Conservation (phyloP, 1,140 invertebrate species). For the Aradophagus sp. region DNA sequence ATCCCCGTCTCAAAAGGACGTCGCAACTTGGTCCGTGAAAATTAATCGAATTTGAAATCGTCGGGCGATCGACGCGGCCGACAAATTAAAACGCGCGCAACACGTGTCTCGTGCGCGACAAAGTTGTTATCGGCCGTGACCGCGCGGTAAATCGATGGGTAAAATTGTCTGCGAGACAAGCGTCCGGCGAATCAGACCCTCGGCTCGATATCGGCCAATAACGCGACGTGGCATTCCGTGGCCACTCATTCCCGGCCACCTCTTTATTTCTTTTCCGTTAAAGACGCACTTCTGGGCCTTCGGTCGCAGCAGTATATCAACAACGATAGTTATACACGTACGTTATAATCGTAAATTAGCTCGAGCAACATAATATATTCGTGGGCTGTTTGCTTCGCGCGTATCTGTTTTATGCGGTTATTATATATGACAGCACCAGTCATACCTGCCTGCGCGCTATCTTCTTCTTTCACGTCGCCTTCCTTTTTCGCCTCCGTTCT, state of each 20-base stretch:
- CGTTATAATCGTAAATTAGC: slow-evolving; percentile 77
- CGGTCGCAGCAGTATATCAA: slow-evolving; percentile 72
- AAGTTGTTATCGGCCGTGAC: slow-evolving; percentile 32
- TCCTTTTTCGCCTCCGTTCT: slow-evolving; percentile 16
- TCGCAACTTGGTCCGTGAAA: too few species aligned
- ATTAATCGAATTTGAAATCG: too few species aligned
- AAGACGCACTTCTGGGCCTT: slow-evolving; percentile 47
- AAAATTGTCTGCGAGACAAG: slow-evolving; percentile 6
- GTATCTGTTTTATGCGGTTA: slow-evolving; percentile 76
- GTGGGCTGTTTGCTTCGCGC: slow-evolving; percentile 72
- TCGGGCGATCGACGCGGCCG: too few species aligned
- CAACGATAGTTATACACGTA: slow-evolving; percentile 76
- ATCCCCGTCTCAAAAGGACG: too few species aligned
- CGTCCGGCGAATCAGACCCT: slow-evolving; percentile 45
- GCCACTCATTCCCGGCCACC: slow-evolving; percentile 30
- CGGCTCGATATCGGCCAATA: slow-evolving; percentile 24
- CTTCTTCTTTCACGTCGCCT: slow-evolving; percentile 28
- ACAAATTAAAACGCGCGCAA: not conserved
- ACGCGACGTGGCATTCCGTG: not conserved
- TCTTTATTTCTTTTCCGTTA: slow-evolving; percentile 53
- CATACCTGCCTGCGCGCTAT: slow-evolving; percentile 65
- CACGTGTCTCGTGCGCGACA: slow-evolving; percentile 8
- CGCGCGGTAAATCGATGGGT: slow-evolving; percentile 32
- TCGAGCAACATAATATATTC: slow-evolving; percentile 76
- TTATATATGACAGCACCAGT: slow-evolving; percentile 76